phyloP scores from a whole-genome alignment of 2,797 vertebrate species.

The Botia kubotai region DNA sequence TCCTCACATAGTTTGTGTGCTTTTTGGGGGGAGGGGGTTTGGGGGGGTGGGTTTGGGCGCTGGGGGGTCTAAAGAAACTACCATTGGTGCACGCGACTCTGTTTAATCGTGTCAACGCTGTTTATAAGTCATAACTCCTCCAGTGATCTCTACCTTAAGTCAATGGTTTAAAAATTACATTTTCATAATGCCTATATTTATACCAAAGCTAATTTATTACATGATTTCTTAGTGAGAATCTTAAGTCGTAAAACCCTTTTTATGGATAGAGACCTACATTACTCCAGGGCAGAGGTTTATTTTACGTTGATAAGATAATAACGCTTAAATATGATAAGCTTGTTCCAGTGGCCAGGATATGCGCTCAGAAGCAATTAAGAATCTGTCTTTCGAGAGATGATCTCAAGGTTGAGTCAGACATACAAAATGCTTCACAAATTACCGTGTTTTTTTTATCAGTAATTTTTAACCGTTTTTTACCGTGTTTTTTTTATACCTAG shows the following conservation, averaged over 20 bases:
- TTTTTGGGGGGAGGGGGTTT: too few relatives aligned
- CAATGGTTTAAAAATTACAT: too few relatives aligned
- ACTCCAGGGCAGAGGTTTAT: not conserved
- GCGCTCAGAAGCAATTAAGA: not conserved
- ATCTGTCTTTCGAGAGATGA: not conserved
- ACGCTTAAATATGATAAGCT: not conserved
- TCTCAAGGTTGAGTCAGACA: slow-evolving; percentile 4
- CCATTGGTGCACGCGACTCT: not conserved
- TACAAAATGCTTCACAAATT: slow-evolving; percentile 6
- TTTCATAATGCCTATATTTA: slow-evolving; percentile 1
- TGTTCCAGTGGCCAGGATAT: too few relatives aligned
- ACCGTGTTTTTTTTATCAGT: not conserved
- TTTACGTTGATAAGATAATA: too few relatives aligned
- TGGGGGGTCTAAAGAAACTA: too few relatives aligned
- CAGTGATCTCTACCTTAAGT: not conserved
- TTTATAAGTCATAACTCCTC: slow-evolving; percentile 19
- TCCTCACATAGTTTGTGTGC: not conserved
- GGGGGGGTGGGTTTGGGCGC: too few relatives aligned
- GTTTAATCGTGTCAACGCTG: slow-evolving; percentile 27
- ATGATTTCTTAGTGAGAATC: not conserved
- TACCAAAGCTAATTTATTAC: not conserved
- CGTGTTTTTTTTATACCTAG: too few relatives aligned
- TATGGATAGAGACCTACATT: not conserved
- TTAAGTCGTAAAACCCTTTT: not conserved
- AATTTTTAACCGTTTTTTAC: too few relatives aligned